phyloP scores from a whole-genome alignment of 2,888 invertebrate genomes.

The Agrypnus murinus region DNA sequence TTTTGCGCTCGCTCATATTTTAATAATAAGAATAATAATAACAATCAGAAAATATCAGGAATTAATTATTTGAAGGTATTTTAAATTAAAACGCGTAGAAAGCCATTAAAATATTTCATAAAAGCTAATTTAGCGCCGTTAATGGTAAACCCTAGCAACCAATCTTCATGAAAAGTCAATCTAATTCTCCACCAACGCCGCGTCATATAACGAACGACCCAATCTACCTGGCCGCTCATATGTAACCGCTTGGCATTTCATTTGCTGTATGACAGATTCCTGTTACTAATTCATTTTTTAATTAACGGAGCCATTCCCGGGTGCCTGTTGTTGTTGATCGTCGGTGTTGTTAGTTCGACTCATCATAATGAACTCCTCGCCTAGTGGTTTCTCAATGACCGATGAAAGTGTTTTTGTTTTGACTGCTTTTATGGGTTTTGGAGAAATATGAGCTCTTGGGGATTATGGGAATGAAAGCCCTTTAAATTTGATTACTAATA shows the following conservation, averaged over 20 bases:
- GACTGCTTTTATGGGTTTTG: constrained; percentile 43
- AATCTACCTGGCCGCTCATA: constrained; percentile 63
- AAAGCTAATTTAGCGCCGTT: constrained; percentile 68
- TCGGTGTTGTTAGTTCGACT: constrained; percentile 55
- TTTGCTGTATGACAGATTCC: constrained; percentile 70
- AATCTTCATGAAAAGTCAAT: constrained; percentile 66
- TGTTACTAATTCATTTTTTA: constrained; percentile 71
- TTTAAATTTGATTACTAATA: no score
- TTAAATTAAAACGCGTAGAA: constrained; percentile 64
- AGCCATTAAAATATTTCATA: constrained; percentile 69
- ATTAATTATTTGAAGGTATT: constrained; percentile 48
- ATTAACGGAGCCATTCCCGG: constrained; percentile 67
- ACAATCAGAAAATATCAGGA: constrained; percentile 19
- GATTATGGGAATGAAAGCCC: no score
- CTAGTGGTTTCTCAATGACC: constrained; percentile 41
- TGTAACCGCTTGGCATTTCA: constrained; percentile 69
- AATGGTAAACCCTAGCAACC: constrained; percentile 63
- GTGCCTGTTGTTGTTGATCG: constrained; percentile 63
- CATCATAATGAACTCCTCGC: constrained; percentile 49
- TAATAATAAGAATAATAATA: constrained; percentile 21
- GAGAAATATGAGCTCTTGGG: constrained; percentile 37
- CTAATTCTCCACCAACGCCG: constrained; percentile 64
- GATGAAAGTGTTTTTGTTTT: constrained; percentile 46
- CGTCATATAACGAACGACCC: constrained; percentile 54
- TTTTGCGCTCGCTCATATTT: not conserved